Conservation (phyloP, 2,797 vertebrate species). For the Neoniphon sammara region DNA sequence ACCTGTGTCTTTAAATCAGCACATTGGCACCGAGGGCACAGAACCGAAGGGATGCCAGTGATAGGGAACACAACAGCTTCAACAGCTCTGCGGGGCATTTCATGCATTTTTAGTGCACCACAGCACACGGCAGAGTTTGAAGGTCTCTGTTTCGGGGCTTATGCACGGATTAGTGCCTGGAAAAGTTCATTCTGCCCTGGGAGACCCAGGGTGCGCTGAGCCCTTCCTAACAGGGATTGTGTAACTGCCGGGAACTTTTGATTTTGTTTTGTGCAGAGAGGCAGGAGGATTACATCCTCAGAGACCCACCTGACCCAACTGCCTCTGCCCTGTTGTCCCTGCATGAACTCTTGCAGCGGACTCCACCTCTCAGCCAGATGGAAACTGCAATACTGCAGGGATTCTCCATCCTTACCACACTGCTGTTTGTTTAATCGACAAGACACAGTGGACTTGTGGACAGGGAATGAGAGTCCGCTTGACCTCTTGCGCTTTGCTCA, state of each 20-base stretch:
- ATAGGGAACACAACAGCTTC: not conserved
- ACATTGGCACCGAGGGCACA: not conserved
- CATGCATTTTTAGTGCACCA: slow-evolving; percentile 45
- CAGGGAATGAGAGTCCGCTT: slow-evolving; percentile 1
- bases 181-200: slow-evolving; percentile 77
- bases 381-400: slow-evolving; percentile 30
- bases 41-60: slow-evolving; percentile 18
- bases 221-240: slow-evolving; percentile 71
- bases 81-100: slow-evolving; percentile 39
- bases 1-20: slow-evolving; percentile 13
- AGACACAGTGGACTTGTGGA: slow-evolving; percentile 19
- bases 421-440: not conserved
- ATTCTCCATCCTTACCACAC: slow-evolving; percentile 15
- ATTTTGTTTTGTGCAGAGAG: slow-evolving; percentile 69
- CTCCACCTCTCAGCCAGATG: slow-evolving; percentile 55
- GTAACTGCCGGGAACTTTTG: slow-evolving; percentile 73
- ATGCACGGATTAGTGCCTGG: slow-evolving; percentile 78
- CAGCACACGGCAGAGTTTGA: slow-evolving; percentile 54
- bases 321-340: slow-evolving; percentile 46
- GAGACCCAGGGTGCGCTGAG: slow-evolving; percentile 65
- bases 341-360: slow-evolving; percentile 50
- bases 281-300: slow-evolving; percentile 68
- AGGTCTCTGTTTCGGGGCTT: slow-evolving; percentile 68
- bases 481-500: slow-evolving; percentile 27
- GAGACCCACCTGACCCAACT: slow-evolving; percentile 71